phyloP scores from a whole-genome alignment of 2,888 invertebrate genomes.

The Apeira syringaria region DNA sequence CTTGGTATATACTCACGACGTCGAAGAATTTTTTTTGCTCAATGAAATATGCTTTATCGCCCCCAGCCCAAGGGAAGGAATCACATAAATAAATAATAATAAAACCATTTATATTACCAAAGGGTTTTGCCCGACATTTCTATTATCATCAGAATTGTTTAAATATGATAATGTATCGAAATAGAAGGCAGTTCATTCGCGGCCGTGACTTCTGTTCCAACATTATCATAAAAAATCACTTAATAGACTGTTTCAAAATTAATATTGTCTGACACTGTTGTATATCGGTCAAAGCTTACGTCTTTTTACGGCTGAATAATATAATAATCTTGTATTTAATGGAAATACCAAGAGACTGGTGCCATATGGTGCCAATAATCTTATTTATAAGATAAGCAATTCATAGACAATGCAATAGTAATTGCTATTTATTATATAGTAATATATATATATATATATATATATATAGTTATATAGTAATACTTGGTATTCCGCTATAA shows the following conservation, averaged over 20 bases:
- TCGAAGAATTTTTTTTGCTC: conserved; percentile 78
- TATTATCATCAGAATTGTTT: conserved; percentile 84
- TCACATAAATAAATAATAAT: conserved; percentile 84
- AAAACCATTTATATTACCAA: conserved; percentile 83
- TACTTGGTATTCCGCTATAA: too few relatives aligned
- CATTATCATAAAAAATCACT: conserved; percentile 82
- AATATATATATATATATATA: too few relatives aligned
- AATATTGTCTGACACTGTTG: conserved; percentile 75
- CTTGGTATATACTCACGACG: conserved; percentile 78
- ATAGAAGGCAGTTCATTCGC: conserved; percentile 76
- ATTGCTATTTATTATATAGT: too few relatives aligned
- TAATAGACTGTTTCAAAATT: conserved; percentile 81
- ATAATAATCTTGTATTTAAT: conserved; percentile 50
- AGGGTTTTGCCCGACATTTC: conserved; percentile 82
- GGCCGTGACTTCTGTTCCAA: conserved; percentile 78
- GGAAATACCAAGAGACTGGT: conserved; percentile 49
- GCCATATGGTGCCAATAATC: too few relatives aligned
- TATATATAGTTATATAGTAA: too few relatives aligned
- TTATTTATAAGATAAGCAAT: too few relatives aligned
- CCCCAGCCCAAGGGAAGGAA: conserved; percentile 78
- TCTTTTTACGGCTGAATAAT: conserved; percentile 42
- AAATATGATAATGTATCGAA: conserved; percentile 84
- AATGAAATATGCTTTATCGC: conserved; percentile 80
- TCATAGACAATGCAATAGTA: too few relatives aligned
- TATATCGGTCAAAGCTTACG: conserved; percentile 61